phyloP scores from a whole-genome alignment of 2,888 invertebrate genomes.

The Deilephila porcellus region DNA sequence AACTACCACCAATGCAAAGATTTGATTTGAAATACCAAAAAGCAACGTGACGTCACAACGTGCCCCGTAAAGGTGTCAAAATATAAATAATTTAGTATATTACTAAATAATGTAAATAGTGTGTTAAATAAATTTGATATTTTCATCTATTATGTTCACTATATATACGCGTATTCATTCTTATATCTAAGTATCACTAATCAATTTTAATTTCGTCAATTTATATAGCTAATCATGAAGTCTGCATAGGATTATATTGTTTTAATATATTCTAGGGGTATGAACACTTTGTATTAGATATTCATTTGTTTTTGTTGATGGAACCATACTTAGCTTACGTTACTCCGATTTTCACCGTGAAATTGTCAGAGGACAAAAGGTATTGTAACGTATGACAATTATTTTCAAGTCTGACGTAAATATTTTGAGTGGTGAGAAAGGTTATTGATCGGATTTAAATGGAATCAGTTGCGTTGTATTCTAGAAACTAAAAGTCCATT shows the following conservation, averaged over 20 bases:
- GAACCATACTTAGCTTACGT: conserved; percentile 10
- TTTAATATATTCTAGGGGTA: conserved; percentile 43
- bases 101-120: conserved; percentile 83
- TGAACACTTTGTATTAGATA: conserved; percentile 42
- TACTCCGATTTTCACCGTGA: background rate
- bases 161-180: conserved; percentile 64
- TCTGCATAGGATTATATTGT: conserved; percentile 72
- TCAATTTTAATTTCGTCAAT: conserved; percentile 71
- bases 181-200: conserved; percentile 65
- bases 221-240: conserved; percentile 68
- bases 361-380: background rate
- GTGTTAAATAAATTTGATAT: conserved; percentile 64
- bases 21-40: conserved; percentile 16
- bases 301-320: background rate
- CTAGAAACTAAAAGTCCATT: too few species aligned
- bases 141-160: conserved; percentile 69
- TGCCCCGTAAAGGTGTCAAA: conserved; percentile 70
- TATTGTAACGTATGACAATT: background rate
- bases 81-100: conserved; percentile 82
- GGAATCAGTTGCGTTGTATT: too few species aligned
- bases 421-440: too few species aligned
- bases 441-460: too few species aligned
- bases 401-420: too few species aligned
- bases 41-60: conserved; percentile 42
- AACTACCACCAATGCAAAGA: background rate